Conservation (phyloP, 2,888 invertebrate species). For the Agrotis clavis region DNA sequence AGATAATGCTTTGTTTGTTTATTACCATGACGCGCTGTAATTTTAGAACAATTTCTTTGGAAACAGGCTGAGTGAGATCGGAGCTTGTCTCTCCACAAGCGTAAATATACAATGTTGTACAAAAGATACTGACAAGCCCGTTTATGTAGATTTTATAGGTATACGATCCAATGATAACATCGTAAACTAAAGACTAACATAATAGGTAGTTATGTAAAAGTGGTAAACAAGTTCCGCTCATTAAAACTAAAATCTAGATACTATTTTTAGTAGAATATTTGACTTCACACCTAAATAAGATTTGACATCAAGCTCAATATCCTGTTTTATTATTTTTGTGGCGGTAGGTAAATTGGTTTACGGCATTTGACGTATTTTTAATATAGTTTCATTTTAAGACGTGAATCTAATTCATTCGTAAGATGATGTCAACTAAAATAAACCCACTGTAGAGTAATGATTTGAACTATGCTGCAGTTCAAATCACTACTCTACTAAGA, state of each 20-base stretch:
- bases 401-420: background rate
- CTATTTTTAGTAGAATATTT: background rate
- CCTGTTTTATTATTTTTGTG: background rate
- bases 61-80: constrained; percentile 41
- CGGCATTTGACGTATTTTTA: background rate
- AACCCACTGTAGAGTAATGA: too few species aligned
- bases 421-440: too few species aligned
- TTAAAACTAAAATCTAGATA: background rate
- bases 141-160: constrained; percentile 24
- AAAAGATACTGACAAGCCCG: constrained; percentile 2
- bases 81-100: constrained; percentile 24
- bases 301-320: background rate
- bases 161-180: background rate
- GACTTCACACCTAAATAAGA: background rate
- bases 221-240: background rate
- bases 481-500: constrained; percentile 6
- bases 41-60: constrained; percentile 59
- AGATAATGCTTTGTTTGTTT: constrained; percentile 65
- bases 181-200: constrained; percentile 2
- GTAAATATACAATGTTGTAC: constrained; percentile 21
- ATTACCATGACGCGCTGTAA: constrained; percentile 60
- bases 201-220: background rate
- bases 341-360: too few species aligned
- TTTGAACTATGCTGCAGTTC: too few species aligned
- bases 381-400: too few species aligned